Evolutionary conservation across 2,113 vertebrate species (phyloP).

Genomic region (Tyto alba): DNA sequence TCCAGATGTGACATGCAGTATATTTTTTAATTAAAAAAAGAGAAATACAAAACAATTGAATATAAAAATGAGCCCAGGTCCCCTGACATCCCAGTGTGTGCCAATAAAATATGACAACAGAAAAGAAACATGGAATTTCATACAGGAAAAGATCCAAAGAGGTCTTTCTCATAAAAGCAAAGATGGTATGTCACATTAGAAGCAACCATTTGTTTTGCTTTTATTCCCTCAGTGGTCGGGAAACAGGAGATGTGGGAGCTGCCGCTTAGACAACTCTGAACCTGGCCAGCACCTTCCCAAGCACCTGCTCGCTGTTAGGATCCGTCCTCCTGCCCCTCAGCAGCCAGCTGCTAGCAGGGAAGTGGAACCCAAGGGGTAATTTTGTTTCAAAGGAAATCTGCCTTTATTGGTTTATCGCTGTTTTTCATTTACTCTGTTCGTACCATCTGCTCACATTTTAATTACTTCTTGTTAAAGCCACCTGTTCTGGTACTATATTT

Average conservation of each 20-base stretch:
- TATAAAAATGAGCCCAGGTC: conserved; percentile 27
- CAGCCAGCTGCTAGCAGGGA: conserved; percentile 29
- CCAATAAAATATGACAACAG: neutral
- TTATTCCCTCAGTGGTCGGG: neutral
- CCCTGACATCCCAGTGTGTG: conserved; percentile 37
- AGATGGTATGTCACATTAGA: neutral
- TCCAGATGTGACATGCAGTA: conserved; percentile 64
- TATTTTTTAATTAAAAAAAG: neutral
- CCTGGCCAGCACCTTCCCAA: neutral
- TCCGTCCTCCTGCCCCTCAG: neutral
- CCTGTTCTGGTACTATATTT: neutral
- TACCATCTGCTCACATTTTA: conserved; percentile 8
- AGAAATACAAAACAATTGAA: conserved; percentile 12
- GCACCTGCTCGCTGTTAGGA: neutral
- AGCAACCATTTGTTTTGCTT: neutral
- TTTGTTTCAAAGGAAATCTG: conserved; percentile 8
- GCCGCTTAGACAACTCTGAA: neutral
- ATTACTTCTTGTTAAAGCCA: neutral
- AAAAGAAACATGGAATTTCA: neutral
- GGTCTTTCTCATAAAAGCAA: neutral
- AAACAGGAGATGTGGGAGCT: neutral
- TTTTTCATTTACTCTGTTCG: neutral
- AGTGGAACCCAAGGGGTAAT: neutral
- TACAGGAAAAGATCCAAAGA: neutral
- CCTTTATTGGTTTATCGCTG: neutral